These are phyloP conservation scores for Rhegmatorhina hoffmannsi DNA, from an alignment of 2,113 vertebrate species.

Conservation along the genomic window DNA sequence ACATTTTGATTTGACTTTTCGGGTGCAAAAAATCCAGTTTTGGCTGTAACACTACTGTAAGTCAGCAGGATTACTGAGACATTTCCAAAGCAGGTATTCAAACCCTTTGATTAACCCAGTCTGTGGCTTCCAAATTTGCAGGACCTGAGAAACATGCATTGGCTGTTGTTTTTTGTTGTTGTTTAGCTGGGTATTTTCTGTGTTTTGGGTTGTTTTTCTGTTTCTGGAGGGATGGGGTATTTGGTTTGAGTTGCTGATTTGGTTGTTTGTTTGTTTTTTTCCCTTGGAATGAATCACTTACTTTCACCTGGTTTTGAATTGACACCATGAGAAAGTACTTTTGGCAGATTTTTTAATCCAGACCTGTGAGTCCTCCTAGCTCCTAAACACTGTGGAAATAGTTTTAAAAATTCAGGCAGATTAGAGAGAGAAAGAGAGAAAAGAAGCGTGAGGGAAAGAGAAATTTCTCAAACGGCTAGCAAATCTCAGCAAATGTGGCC, in stretches of 20 bases:
- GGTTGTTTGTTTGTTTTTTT: neutral
- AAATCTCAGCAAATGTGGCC: slow-evolving; percentile 30
- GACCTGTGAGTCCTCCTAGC: neutral
- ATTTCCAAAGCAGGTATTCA: neutral
- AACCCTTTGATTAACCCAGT: neutral
- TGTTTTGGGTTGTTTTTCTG: neutral
- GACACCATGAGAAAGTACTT: slow-evolving; percentile 30
- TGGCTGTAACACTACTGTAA: neutral
- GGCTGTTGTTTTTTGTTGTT: neutral
- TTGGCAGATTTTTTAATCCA: slow-evolving; percentile 42
- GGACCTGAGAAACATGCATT: neutral
- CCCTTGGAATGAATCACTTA: neutral
- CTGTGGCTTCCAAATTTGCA: neutral
- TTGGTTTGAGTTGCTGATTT: neutral
- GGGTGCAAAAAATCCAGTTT: neutral
- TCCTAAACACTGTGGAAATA: slow-evolving; percentile 51
- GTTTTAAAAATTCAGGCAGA: slow-evolving; percentile 52
- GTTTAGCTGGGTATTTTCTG: fast-evolving
- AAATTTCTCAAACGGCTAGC: slow-evolving; percentile 38
- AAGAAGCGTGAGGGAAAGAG: neutral
- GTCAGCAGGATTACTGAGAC: neutral
- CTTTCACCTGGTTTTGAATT: slow-evolving; percentile 41
- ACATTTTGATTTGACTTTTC: neutral
- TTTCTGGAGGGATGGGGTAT: neutral
- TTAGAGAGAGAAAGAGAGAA: slow-evolving; percentile 32